Base-by-base conservation (phyloP, 2,888 invertebrate genomes). In the Acrocera orbiculus region DNA sequence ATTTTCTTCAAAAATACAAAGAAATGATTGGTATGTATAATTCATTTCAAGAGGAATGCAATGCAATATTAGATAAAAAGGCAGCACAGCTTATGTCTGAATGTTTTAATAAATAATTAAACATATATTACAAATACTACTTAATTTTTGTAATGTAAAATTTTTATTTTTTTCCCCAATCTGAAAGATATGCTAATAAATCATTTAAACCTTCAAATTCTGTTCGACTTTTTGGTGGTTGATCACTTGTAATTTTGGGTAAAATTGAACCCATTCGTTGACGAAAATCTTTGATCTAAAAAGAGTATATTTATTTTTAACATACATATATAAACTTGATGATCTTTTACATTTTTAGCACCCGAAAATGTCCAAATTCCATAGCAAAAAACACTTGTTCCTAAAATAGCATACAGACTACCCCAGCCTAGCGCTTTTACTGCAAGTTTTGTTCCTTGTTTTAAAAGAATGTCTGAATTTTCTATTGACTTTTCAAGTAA, bases 291-390 rank as follows among this genome's bases (percentile, higher is more conserved):
- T 74, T 65, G 32, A 85, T 62, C 85, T 86, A 54, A 32, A n/a
- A n/a, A n/a, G n/a, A n/a, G n/a, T n/a, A n/a, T n/a, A n/a, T n/a
- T n/a, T n/a, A n/a, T n/a, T n/a, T n/a, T n/a, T n/a, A n/a, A n/a
- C n/a, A n/a, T n/a, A n/a, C n/a, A n/a, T n/a, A n/a, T n/a, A n/a
- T n/a, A n/a, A n/a, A n/a, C n/a, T n/a, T n/a, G n/a, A n/a, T n/a
- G n/a, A n/a, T n/a, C n/a, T n/a, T n/a, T n/a, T n/a, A n/a, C 85
- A 67, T 79, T 72, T 48, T 70, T 70, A 16, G 86, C 89, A 35
- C 89, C 90, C 25, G 87, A 76, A 10, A 87, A 50, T 60, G 89
- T 90, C 83, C 87, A 92, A 38, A 87, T 69, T 9, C 76, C 72
- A 58, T 76, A 86, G 52, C 79, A 83, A 33, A 92, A 56, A 31